Percentiles rank a stretch among this genome's conserved stretches.
Evolutionary conservation across 2,888 invertebrate species (phyloP).

Genomic region (Agrotis clavis): DNA sequence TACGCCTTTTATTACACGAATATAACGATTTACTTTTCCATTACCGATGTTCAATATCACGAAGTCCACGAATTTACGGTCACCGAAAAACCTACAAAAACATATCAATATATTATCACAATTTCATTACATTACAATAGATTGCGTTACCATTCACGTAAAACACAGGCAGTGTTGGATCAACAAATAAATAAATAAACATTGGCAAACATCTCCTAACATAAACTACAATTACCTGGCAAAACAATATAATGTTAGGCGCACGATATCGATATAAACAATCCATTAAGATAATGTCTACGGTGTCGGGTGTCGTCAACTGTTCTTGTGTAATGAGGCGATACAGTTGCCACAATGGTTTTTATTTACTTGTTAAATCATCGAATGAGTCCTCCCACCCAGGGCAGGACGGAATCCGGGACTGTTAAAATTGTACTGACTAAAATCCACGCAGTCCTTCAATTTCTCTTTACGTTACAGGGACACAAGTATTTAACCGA

Average conservation of each 20-base stretch:
- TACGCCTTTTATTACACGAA: too few species aligned
- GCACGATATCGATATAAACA: conserved; percentile 28
- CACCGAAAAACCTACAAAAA: not conserved
- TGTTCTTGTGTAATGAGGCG: conserved; percentile 12
- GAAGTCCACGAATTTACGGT: too few species aligned
- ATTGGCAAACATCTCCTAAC: conserved; percentile 15
- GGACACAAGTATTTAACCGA: too few species aligned
- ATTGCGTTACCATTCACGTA: conserved; percentile 14
- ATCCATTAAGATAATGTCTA: conserved; percentile 52
- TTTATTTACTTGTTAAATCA: too few species aligned
- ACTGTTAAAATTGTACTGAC: too few species aligned
- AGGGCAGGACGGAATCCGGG: too few species aligned
- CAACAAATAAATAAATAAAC: conserved; percentile 26
- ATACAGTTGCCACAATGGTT: too few species aligned
- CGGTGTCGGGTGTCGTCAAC: conserved; percentile 33
- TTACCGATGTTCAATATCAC: not conserved
- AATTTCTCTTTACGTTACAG: too few species aligned
- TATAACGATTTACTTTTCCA: too few species aligned
- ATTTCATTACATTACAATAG: conserved; percentile 16
- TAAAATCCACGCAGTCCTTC: too few species aligned
- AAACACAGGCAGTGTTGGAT: conserved; percentile 6
- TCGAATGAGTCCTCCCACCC: too few species aligned
- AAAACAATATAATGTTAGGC: conserved; percentile 28
- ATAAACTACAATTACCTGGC: conserved; percentile 30
- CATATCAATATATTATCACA: conserved; percentile 1